Percentiles rank a stretch among this genome's conserved stretches.
These are phyloP conservation scores for Turnix velox DNA, from an alignment of 2,113 vertebrate genomes.

Conservation along the genomic window DNA sequence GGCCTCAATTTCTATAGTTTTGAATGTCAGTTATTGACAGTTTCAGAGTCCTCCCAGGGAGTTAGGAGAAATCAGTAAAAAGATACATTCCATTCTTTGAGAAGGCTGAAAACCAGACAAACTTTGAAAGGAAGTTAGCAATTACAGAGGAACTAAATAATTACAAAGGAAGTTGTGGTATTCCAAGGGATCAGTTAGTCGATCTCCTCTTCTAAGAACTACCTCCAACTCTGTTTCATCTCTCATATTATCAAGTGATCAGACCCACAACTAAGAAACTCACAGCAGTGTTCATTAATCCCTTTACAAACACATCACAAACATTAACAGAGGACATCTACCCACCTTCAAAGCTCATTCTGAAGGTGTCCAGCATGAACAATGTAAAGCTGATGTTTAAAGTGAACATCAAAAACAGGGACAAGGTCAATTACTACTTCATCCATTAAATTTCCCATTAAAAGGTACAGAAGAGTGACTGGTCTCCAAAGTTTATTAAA, in stretches of 20 bases:
- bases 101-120: not conserved
- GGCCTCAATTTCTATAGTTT: not conserved
- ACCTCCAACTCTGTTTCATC: not conserved
- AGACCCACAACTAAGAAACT: not conserved
- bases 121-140: not conserved
- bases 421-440: not conserved
- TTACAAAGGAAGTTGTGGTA: not conserved
- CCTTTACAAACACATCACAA: not conserved
- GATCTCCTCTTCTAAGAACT: not conserved
- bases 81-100: not conserved
- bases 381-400: not conserved
- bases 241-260: not conserved
- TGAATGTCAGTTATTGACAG: not conserved
- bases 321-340: accelerated
- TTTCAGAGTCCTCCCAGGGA: not conserved
- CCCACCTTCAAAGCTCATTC: not conserved
- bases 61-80: not conserved
- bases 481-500: conserved; percentile 94
- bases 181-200: not conserved
- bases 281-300: not conserved
- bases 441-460: not conserved
- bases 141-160: not conserved
- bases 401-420: accelerated
- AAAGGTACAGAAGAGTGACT: conserved; percentile 29
- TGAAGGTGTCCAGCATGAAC: not conserved